Evolutionary conservation across 2,113 vertebrate genomes (phyloP), one percentile per base, ranked within the genome.

Genomic region (Manacus vitellinus): DNA sequence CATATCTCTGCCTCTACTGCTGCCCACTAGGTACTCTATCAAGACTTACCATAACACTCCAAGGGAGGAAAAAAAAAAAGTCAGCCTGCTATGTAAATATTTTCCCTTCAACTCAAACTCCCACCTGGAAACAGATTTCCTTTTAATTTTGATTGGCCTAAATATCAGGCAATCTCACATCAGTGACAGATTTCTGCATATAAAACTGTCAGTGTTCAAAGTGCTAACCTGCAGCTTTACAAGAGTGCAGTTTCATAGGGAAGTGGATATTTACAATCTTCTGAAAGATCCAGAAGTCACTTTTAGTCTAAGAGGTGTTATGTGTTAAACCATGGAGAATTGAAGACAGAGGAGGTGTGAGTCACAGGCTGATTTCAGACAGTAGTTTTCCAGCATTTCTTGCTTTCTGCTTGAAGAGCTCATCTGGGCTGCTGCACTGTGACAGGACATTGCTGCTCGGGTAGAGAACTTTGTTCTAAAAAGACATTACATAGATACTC

Each of bases 31-130:
- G 49, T 28, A 68, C 16, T 81, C 61, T 63, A 8, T 49, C 61
- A 89, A 35, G 49, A 54, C 18, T 73, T 61, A 78, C 8, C 22
- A 23, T 61, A 78, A 73, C n/a, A 73, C 28, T 51, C 15, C 46
- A 89, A 71, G 24, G 8, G 4, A 15, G 22, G 19, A 14, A 5
- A 25, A n/a, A 28, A 12, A 12, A 31, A 39, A 10, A 82, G 30
- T 28, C 33, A 84, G 33, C 27, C 39, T 89, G 47, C 49, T 59
- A 61, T 9, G 58, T 37, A 95, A 95, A 87, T 89, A 87, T 89
- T 92, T 94, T 77, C 37, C 27, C 16, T 65, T 75, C 8, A 51
- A 37, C 15, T 89, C 58, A 49, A 90, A 88, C 49, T 87, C 33
- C 65, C 39, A 89, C 91, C 41, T 59, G 56, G 25, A 43, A 82